A percentile compares a stretch with the other conserved stretches of the same genome.
Evolutionary conservation across 1,140 invertebrate genomes (phyloP).

Genomic region (Diorhabda sublineata): DNA sequence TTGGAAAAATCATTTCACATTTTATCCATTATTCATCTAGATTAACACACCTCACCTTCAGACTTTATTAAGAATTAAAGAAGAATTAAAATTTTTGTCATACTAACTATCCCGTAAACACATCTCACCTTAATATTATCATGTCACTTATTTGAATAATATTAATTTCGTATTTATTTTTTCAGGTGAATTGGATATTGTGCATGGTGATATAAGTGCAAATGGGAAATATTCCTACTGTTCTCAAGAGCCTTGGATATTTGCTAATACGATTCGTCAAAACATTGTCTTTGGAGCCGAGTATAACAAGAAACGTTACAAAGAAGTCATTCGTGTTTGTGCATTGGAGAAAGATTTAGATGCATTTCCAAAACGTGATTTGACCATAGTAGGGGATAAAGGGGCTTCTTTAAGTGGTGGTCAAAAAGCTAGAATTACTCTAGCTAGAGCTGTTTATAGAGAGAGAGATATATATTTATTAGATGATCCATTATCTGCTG

Average conservation of each 20-base stretch:
- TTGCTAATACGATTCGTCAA: conserved; percentile 68
- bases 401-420: conserved; percentile 84
- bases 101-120: too few species aligned
- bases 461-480: conserved; percentile 78
- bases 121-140: too few species aligned
- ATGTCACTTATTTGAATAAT: too few species aligned
- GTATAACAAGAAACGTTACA: conserved; percentile 56
- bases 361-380: conserved; percentile 66
- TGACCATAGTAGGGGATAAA: conserved; percentile 81
- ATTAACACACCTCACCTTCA: too few species aligned
- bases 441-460: conserved; percentile 78
- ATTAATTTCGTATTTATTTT: not conserved
- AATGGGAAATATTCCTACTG: conserved; percentile 78
- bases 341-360: conserved; percentile 63
- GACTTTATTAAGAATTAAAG: too few species aligned
- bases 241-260: conserved; percentile 88
- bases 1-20: too few species aligned
- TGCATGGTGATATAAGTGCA: conserved; percentile 53
- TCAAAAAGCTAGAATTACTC: conserved; percentile 83
- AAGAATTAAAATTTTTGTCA: too few species aligned
- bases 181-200: conserved; percentile 65
- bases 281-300: conserved; percentile 70
- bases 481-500: conserved; percentile 79
- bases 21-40: too few species aligned
- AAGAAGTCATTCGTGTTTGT: conserved; percentile 56